Conservation (phyloP, 2,113 vertebrate genomes). For the Cyanistes caeruleus region DNA sequence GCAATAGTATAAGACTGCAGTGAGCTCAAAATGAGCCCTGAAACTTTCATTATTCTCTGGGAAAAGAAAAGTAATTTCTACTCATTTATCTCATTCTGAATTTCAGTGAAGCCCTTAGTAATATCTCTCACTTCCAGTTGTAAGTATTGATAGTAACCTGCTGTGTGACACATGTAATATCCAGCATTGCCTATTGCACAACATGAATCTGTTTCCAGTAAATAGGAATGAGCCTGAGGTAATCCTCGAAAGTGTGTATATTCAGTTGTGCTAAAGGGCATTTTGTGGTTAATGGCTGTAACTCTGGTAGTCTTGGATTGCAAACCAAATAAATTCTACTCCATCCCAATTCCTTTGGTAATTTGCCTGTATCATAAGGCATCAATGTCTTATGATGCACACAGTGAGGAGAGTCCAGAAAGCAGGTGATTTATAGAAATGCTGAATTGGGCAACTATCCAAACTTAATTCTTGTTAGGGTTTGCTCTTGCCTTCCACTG, state of each 20-base stretch:
- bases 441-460: neutral
- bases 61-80: neutral
- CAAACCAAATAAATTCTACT: neutral
- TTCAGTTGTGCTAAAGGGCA: neutral
- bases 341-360: neutral
- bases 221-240: neutral
- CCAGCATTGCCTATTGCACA: neutral
- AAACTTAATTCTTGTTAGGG: neutral
- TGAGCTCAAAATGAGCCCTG: neutral
- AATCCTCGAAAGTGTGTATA: neutral
- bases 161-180: neutral
- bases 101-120: conserved; percentile 4
- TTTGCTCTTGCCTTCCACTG: neutral
- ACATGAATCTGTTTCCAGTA: neutral
- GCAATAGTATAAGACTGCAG: neutral
- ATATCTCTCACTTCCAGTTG: conserved; percentile 21
- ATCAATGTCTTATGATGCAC: neutral
- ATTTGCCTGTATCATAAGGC: neutral
- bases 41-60: neutral
- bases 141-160: conserved; percentile 1
- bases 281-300: neutral
- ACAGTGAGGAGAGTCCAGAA: neutral
- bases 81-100: conserved; percentile 29
- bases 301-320: neutral
- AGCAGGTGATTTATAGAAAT: neutral